Base-by-base conservation (phyloP, 2,797 vertebrate genomes). In the Catostomus latipinnis region DNA sequence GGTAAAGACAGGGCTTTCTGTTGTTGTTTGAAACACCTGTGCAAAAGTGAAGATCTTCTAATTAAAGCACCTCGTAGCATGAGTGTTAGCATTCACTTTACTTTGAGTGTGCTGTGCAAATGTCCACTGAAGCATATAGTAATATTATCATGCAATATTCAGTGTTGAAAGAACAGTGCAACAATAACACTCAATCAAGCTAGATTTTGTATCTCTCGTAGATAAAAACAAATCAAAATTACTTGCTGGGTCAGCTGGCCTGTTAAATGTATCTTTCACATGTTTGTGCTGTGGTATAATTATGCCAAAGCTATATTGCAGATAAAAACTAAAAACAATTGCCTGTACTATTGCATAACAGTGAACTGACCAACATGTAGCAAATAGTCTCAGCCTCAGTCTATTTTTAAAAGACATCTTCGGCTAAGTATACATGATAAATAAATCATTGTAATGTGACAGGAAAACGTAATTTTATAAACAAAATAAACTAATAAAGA, bases 61-160 rank as follows among this genome's bases (percentile, higher is more conserved):
- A 12, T 71, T 43, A 3, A 66, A 73, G 60, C 6, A 2, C 50
- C 12, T 13, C 58, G 65, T 74, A 79, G 77, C 84, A 43, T 5
- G 8, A 54, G 78, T 12, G n/a, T n/a, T 11, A 49, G 2, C 66
- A 49, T 69, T 14, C 22, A 45, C 71, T 82, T 67, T 54, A 73
- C 43, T 69, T 11, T 3, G 34, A 82, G 81, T 50, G 78, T 60
- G 77, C 9, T 53, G 81, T 84, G 72, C 70, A 78, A 76, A 81
- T 69, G 13, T 89, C 74, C 83, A 66, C 70, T 90, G 89, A 91
- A 71, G 86, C 91, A 73, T 89, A 89, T 82, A 84, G 84, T 91
- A 88, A 87, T 88, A 45, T 82, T 81, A 87, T 92, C 91, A 92
- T 93, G 74, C 86, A 94, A 91, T 92, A 94, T 94, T 93, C 87